These are phyloP conservation scores for Calidris pugnax DNA, from an alignment of 2,113 vertebrate species.

Conservation along the genomic window DNA sequence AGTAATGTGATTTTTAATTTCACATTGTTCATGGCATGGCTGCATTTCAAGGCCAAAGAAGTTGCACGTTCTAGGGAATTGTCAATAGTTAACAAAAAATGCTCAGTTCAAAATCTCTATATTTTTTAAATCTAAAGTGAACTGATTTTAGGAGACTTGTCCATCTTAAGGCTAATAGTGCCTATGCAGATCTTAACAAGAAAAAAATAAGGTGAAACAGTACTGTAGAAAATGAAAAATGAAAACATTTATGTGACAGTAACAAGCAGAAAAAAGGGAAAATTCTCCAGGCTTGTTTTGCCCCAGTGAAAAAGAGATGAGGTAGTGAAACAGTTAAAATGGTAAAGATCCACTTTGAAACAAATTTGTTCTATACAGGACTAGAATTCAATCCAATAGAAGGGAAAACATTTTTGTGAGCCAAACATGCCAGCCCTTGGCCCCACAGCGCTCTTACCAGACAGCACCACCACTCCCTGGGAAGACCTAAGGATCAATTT, in stretches of 20 bases:
- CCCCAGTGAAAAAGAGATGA: not conserved
- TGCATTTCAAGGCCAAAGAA: not conserved
- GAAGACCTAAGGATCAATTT: not conserved
- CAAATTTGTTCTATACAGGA: not conserved
- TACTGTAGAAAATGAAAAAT: not conserved
- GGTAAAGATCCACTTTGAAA: not conserved
- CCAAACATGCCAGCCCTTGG: not conserved
- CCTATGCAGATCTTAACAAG: not conserved
- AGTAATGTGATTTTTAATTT: not conserved
- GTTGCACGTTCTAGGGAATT: not conserved
- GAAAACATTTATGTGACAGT: not conserved
- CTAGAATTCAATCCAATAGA: not conserved
- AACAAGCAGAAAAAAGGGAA: not conserved
- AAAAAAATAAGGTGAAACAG: not conserved
- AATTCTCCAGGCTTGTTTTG: not conserved
- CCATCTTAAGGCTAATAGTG: not conserved
- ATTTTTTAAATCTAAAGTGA: not conserved
- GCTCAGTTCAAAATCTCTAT: rapidly evolving
- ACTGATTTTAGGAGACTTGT: not conserved
- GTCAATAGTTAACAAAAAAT: not conserved
- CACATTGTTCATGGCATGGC: not conserved
- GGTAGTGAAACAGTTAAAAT: not conserved
- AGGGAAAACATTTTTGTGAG: not conserved
- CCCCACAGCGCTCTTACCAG: not conserved
- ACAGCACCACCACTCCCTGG: not conserved